Evolutionary conservation across 2,113 vertebrate species (phyloP), one percentile per base, ranked within the genome.

Genomic region (Arvicanthis niloticus): DNA sequence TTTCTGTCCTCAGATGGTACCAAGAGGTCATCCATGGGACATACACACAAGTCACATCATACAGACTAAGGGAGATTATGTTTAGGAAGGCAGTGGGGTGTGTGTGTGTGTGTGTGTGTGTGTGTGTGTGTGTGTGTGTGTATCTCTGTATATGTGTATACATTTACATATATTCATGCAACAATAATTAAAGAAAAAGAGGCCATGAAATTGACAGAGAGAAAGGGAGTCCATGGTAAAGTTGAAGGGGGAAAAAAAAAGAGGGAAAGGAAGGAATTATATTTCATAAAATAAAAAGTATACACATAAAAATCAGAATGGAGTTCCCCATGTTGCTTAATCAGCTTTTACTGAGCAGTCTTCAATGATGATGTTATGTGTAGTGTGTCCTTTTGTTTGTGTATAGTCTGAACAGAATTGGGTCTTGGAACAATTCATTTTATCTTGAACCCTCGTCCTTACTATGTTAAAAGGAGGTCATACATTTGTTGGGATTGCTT

Each of bases 381-480:
- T 53, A 60, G 13, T 5, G 68, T 93, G 68, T 19, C 31, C 51
- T 48, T 53, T 21, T 7, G 7, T 29, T 88, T 80, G 1, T 45
- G 75, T 77, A 80, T 5, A 90, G 6, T 31, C 75, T 34, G 42
- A 96, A 68, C 31, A 68, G 91, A 93, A 67, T 19, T 53, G 91
- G 31, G 40, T 75, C 45, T 77, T 72, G 24, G 62, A 60, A 70
- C 53, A 37, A 81, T 21, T 84, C 2, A 1, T 84, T 78, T 77
- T 45, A 81, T 58, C 88, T 40, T 95, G 56, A 92, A 85, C 15
- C 92, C 22, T 77, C 29, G 40, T 45, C 72, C 31, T 90, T 58
- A 62, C 65, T 92, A 56, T 88, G 88, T 67, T 67, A 24, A 96
- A 97, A 91, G 29, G n/a, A 26, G 6, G 56, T 24, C 19, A 81